phyloP scores from a whole-genome alignment of 2,113 vertebrate genomes.

The Ageneiosus marmoratus region DNA sequence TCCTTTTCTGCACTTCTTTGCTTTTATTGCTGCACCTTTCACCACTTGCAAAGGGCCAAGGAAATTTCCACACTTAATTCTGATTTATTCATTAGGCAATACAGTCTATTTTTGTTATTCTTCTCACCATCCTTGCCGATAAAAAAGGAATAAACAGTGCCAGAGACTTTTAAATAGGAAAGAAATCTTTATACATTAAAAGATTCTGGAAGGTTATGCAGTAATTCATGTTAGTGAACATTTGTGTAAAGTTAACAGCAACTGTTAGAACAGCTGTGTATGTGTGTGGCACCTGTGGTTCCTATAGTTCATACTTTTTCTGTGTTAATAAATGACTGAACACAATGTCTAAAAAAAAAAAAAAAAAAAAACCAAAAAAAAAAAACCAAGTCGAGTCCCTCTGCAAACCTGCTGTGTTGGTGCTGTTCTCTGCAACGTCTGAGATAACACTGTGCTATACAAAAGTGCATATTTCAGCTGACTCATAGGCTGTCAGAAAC shows the following conservation, averaged over 20 bases:
- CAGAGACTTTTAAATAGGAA: not conserved
- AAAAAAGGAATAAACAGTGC: not conserved
- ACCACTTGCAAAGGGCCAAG: conserved; percentile 22
- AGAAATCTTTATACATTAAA: not conserved
- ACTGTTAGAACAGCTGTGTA: not conserved
- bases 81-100: not conserved
- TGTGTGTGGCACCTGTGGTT: not conserved
- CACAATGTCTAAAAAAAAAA: not conserved
- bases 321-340: conserved; percentile 15
- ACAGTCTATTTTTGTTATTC: conserved; percentile 3
- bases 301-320: not conserved
- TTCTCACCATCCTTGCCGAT: not conserved
- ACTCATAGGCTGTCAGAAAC: conserved; percentile 66
- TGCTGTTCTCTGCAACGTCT: conserved; percentile 36
- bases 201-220: not conserved
- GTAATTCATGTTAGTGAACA: not conserved
- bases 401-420: not conserved
- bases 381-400: not conserved
- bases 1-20: not conserved
- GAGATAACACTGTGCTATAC: conserved; percentile 54
- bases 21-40: conserved; percentile 11
- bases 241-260: not conserved
- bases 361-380: not conserved
- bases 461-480: conserved; percentile 68
- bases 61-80: conserved; percentile 21